A percentile compares a stretch with the other conserved stretches of the same genome.
phyloP scores from a whole-genome alignment of 2,888 invertebrate species.

The Meteorus cinctellus region DNA sequence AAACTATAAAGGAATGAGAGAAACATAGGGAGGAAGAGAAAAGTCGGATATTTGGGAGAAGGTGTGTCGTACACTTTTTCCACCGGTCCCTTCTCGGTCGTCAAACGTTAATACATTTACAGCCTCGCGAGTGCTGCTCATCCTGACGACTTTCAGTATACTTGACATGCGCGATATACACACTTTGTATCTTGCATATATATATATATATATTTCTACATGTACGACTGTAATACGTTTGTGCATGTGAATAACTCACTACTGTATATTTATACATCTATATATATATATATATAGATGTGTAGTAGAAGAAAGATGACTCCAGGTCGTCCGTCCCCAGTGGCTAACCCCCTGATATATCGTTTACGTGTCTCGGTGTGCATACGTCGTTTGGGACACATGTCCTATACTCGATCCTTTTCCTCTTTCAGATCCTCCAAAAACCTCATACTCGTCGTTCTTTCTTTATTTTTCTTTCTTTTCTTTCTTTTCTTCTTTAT shows the following conservation, averaged over 20 bases:
- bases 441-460: slow-evolving; percentile 31
- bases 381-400: slow-evolving; percentile 73
- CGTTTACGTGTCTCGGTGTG: slow-evolving; percentile 73
- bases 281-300: slow-evolving; percentile 52
- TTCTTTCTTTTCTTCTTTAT: slow-evolving; percentile 16
- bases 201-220: neutral
- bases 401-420: slow-evolving; percentile 58
- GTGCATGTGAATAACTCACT: slow-evolving; percentile 67
- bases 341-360: slow-evolving; percentile 74
- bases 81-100: slow-evolving; percentile 68
- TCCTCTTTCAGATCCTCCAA: slow-evolving; percentile 42
- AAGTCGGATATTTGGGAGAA: neutral
- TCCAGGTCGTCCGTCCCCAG: slow-evolving; percentile 71
- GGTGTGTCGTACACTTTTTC: neutral
- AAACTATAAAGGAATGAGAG: neutral
- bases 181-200: slow-evolving; percentile 14
- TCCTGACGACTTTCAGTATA: slow-evolving; percentile 32
- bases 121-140: slow-evolving; percentile 62
- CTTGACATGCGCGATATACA: slow-evolving; percentile 10
- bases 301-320: slow-evolving; percentile 72
- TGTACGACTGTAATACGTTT: slow-evolving; percentile 68
- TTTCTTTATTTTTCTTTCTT: slow-evolving; percentile 22
- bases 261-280: slow-evolving; percentile 41
- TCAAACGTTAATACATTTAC: slow-evolving; percentile 74
- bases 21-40: neutral